Base-by-base conservation (phyloP, 2,113 vertebrate species). In the Cichladusa arquata region DNA sequence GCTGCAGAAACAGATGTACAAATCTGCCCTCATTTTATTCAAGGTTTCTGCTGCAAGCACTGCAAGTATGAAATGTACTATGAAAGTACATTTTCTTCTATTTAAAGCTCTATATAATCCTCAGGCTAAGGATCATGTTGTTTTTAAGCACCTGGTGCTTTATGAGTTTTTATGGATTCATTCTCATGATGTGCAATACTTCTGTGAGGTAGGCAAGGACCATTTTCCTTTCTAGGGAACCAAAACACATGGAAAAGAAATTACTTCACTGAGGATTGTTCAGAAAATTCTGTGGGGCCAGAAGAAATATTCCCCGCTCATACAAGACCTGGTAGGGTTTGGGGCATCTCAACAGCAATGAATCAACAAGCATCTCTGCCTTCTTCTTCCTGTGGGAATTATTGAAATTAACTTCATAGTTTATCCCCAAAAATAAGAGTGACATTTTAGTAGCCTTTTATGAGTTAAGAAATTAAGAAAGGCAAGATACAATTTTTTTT, bases 31-130 rank as follows among this genome's bases (percentile, higher is more conserved):
- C 40, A n/a, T 89, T 91, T 74, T 57, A 71, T 47, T 60, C 26
- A 40, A 54, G 26, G 38, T 51, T 81, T 66, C 62, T 81, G 42
- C 51, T 86, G 60, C 26, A 64, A 65, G 19, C 44, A 78, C 44
- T 91, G 34, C 64, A 87, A 81, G 53, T n/a, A n/a, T n/a, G n/a
- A n/a, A n/a, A n/a, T n/a, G n/a, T n/a, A n/a, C 89, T 36, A 29
- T 66, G 38, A 57, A 81, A 88, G 23, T 31, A 3, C 34, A 23
- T 85, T 76, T 94, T 71, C 50, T 66, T 86, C 60, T 42, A 66
- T 62, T 82, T 88, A 47, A 87, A 72, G 47, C 51, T 78, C 38
- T 62, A 51, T 57, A 42, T 66, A 93, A 83, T 83, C 34, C 86
- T 86, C 65, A 73, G 40, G 72, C 17, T 86, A 67, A 77, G n/a